These are phyloP conservation scores for Papilio gigon DNA, from an alignment of 2,888 invertebrate genomes.

Conservation along the genomic window DNA sequence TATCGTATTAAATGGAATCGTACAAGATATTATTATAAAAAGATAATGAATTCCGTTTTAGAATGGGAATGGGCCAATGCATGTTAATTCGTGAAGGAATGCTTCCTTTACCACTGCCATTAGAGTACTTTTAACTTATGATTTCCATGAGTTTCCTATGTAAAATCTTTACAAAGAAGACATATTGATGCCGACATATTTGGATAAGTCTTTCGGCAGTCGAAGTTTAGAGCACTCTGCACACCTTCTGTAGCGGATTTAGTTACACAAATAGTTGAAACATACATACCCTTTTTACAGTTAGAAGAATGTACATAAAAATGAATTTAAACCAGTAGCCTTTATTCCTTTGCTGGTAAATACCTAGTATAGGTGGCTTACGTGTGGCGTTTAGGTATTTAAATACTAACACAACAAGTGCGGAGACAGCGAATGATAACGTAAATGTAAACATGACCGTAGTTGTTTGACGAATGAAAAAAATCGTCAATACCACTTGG, in stretches of 20 bases:
- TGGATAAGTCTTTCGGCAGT: too few species aligned
- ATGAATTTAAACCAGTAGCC: constrained; percentile 78
- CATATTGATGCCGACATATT: too few species aligned
- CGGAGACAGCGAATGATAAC: constrained; percentile 56
- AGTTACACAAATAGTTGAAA: not conserved
- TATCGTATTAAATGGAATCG: not conserved
- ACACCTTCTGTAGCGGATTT: not conserved
- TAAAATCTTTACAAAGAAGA: too few species aligned
- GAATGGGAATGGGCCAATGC: too few species aligned
- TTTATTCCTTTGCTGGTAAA: constrained; percentile 79
- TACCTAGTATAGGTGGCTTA: constrained; percentile 72
- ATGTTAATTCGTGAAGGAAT: too few species aligned
- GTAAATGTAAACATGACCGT: constrained; percentile 56
- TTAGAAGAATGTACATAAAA: constrained; percentile 71
- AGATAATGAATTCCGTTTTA: not conserved
- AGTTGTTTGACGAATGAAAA: constrained; percentile 18
- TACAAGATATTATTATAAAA: not conserved
- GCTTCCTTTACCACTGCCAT: too few species aligned
- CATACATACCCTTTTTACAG: constrained; percentile 72
- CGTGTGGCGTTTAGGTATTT: constrained; percentile 62
- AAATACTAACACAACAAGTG: constrained; percentile 59
- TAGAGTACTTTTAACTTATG: too few species aligned
- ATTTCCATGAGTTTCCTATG: too few species aligned
- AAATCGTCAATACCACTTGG: not conserved
- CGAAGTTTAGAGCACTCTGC: too few species aligned